Evolutionary conservation across 2,113 vertebrate genomes (phyloP).

Genomic region (Machaerirhynchus nigripectus): DNA sequence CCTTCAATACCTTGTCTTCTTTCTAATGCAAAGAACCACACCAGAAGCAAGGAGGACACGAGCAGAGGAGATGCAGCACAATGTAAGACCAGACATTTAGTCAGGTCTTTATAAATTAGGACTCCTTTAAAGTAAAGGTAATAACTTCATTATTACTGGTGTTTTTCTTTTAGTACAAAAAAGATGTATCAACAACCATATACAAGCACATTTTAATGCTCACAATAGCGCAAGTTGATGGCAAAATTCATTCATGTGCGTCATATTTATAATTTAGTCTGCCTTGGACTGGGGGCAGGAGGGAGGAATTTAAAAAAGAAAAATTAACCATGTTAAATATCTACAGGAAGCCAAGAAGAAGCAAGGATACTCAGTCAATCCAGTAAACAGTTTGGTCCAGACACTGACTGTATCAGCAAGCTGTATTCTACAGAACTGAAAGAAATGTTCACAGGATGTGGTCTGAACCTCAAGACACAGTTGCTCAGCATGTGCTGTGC

Average conservation of each 20-base stretch:
- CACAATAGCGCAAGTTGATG: background rate
- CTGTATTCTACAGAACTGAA: background rate
- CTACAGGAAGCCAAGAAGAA: background rate
- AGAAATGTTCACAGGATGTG: conserved; percentile 51
- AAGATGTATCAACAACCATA: background rate
- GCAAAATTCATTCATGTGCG: background rate
- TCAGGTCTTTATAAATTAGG: background rate
- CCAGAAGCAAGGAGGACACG: background rate
- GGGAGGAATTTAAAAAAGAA: background rate
- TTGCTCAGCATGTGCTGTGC: background rate
- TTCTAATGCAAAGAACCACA: background rate
- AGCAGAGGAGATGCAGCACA: background rate
- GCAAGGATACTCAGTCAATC: background rate
- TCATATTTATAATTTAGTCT: background rate
- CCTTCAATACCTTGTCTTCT: background rate
- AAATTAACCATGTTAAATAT: background rate
- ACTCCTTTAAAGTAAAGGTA: background rate
- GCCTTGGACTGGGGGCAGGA: background rate
- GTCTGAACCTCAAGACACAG: background rate
- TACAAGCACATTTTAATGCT: background rate
- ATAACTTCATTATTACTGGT: background rate
- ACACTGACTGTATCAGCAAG: background rate
- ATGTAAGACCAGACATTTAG: background rate
- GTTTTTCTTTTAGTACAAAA: background rate
- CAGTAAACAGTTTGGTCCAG: background rate